Percentiles rank a stretch among this genome's conserved stretches.
phyloP scores from a whole-genome alignment of 2,888 invertebrate species.

The Hoplodrina ambigua region DNA sequence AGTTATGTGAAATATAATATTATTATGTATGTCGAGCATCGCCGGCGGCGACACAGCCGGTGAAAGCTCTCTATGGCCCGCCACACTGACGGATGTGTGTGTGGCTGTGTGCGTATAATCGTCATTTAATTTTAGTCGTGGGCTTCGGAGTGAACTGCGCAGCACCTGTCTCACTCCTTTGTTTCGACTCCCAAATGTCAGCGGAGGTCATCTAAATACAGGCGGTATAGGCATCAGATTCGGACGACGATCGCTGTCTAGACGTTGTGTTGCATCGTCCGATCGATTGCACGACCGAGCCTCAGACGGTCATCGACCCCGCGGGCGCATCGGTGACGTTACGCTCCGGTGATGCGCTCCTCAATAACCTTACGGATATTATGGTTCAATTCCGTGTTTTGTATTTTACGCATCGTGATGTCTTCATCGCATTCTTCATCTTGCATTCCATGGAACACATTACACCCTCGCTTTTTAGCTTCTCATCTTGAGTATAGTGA shows the following conservation, averaged over 20 bases:
- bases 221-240: constrained; percentile 84
- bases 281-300: constrained; percentile 89
- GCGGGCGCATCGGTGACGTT: constrained; percentile 90
- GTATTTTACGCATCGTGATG: constrained; percentile 69
- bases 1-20: constrained; percentile 70
- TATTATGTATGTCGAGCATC: constrained; percentile 77
- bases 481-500: constrained; percentile 7
- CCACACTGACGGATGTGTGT: constrained; percentile 66
- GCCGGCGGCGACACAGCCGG: constrained; percentile 74
- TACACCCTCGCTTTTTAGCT: constrained; percentile 30
- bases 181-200: constrained; percentile 89
- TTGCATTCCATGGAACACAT: constrained; percentile 50
- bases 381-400: constrained; percentile 76
- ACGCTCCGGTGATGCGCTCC: constrained; percentile 89
- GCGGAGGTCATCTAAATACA: constrained; percentile 90
- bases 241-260: constrained; percentile 87
- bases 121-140: constrained; percentile 85
- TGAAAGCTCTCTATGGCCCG: constrained; percentile 84
- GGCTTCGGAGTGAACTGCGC: constrained; percentile 78
- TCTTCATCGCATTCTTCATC: constrained; percentile 65
- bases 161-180: constrained; percentile 88
- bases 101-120: constrained; percentile 72
- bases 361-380: constrained; percentile 84
- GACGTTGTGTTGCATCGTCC: constrained; percentile 89
- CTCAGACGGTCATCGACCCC: constrained; percentile 89